Evolutionary conservation across 2,888 invertebrate species (phyloP).

Genomic region (Apoda limacodes): DNA sequence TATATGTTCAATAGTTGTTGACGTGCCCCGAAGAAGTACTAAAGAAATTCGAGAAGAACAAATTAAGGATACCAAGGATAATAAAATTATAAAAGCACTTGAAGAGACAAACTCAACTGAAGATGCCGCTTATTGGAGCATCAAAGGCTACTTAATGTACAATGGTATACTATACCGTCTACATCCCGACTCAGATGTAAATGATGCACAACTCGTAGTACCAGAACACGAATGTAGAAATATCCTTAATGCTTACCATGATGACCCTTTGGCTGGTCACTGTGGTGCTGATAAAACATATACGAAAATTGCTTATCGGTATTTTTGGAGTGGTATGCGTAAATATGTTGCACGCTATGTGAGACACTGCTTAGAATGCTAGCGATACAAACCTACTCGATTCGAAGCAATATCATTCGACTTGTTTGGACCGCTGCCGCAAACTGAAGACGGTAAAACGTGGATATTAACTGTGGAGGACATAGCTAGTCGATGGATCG

Average conservation of each 20-base stretch:
- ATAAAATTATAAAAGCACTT: constrained; percentile 9
- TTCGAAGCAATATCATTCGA: constrained; percentile 24
- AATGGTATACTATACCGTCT: not conserved
- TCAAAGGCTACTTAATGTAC: constrained; percentile 5
- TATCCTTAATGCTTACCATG: constrained; percentile 11
- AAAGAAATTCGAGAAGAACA: constrained; percentile 9
- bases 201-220: not conserved
- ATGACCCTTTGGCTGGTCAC: constrained; percentile 15
- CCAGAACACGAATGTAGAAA: not conserved
- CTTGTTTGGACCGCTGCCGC: constrained; percentile 18
- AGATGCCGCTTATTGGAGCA: constrained; percentile 9
- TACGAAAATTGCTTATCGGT: constrained; percentile 10
- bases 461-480: constrained; percentile 20
- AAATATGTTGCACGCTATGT: constrained; percentile 11
- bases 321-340: constrained; percentile 18
- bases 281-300: constrained; percentile 19
- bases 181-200: not conserved
- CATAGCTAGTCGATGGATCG: constrained; percentile 24
- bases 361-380: constrained; percentile 12
- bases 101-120: not conserved
- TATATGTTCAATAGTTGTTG: not conserved
- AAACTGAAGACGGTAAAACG: not conserved
- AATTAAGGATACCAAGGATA: constrained; percentile 7
- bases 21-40: not conserved
- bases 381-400: constrained; percentile 16